Evolutionary conservation across 2,888 invertebrate species (phyloP).

Genomic region (Myathropa florea): DNA sequence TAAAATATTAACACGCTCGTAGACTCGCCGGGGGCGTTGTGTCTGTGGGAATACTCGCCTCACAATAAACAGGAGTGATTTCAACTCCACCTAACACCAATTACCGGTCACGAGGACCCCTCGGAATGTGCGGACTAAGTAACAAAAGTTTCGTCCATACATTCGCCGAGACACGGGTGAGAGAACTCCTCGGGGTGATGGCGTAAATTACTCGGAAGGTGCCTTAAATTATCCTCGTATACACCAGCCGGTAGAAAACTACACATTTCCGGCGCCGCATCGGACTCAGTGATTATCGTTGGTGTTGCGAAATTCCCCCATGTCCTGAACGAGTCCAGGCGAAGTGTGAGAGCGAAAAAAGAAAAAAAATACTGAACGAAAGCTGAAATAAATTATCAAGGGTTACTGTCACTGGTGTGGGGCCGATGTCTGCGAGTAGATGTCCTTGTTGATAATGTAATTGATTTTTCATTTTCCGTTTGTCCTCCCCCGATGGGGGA

Average conservation of each 20-base stretch:
- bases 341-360: background rate
- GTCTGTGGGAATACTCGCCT: background rate
- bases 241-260: background rate
- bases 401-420: slow-evolving; percentile 14
- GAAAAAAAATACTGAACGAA: slow-evolving; percentile 7
- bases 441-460: slow-evolving; percentile 63
- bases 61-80: slow-evolving; percentile 32
- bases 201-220: slow-evolving; percentile 44
- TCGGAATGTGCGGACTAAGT: background rate
- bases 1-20: background rate
- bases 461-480: slow-evolving; percentile 56
- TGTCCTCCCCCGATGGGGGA: background rate
- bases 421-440: background rate
- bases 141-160: background rate
- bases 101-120: slow-evolving; percentile 56
- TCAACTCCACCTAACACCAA: slow-evolving; percentile 51
- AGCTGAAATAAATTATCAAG: slow-evolving; percentile 55
- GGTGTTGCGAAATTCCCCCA: slow-evolving; percentile 6
- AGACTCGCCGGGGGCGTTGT: background rate
- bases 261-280: slow-evolving; percentile 15
- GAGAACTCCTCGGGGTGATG: background rate
- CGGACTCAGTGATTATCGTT: slow-evolving; percentile 4
- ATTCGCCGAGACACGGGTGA: background rate
- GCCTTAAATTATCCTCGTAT: slow-evolving; percentile 47
- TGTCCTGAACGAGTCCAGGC: background rate